Conservation (phyloP, 2,888 invertebrate genomes). For the Aporophyla nigra region DNA sequence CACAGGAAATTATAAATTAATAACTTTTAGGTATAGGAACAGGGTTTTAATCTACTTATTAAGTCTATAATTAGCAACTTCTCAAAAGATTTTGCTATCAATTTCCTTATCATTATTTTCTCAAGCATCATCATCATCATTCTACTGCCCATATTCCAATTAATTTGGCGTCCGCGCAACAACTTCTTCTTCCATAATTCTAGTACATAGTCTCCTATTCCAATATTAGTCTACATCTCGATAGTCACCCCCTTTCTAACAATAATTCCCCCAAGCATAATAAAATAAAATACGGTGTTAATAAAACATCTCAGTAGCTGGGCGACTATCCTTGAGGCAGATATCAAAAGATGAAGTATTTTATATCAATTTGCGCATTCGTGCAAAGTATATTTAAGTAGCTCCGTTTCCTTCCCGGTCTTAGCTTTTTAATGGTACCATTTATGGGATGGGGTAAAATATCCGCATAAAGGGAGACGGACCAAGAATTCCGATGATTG, state of each 20-base stretch:
- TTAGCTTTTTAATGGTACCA: slow-evolving; percentile 87
- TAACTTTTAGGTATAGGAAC: too few relatives aligned
- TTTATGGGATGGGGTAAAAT: slow-evolving; percentile 84
- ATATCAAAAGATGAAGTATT: slow-evolving; percentile 86
- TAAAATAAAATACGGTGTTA: slow-evolving; percentile 54
- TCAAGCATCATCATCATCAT: background rate
- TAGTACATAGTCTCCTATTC: too few relatives aligned
- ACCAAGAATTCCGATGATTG: slow-evolving; percentile 80
- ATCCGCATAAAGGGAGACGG: slow-evolving; percentile 81
- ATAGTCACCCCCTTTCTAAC: too few relatives aligned
- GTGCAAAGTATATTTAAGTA: slow-evolving; percentile 88
- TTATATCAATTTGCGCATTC: slow-evolving; percentile 89
- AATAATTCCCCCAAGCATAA: background rate
- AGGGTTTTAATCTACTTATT: background rate
- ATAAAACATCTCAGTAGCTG: slow-evolving; percentile 62
- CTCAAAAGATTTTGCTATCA: slow-evolving; percentile 5
- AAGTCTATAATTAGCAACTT: slow-evolving; percentile 2
- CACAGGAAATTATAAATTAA: too few relatives aligned
- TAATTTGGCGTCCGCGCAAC: too few relatives aligned
- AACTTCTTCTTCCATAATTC: too few relatives aligned
- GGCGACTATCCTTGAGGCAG: slow-evolving; percentile 69
- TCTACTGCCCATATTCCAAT: too few relatives aligned
- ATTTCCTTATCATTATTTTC: slow-evolving; percentile 39
- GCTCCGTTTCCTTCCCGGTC: slow-evolving; percentile 78
- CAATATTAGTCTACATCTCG: too few relatives aligned